Percentiles rank a stretch among this genome's conserved stretches.
These are phyloP conservation scores for Perdita meconis DNA, from an alignment of 2,888 invertebrate species.

Conservation along the genomic window DNA sequence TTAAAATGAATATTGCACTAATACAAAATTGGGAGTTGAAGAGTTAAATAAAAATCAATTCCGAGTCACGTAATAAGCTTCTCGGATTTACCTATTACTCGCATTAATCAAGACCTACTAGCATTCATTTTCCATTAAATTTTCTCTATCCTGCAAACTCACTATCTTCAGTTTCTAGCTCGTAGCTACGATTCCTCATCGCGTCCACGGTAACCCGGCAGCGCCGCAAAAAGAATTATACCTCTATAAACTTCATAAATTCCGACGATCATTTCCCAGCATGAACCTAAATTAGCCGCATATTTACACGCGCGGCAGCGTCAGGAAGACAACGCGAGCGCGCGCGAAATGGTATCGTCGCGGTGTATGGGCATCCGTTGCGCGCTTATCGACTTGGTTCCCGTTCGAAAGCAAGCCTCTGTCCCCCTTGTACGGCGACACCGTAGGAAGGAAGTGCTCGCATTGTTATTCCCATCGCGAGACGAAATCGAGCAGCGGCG, in stretches of 20 bases:
- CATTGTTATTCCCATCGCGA: constrained; percentile 35
- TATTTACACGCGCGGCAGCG: constrained; percentile 18
- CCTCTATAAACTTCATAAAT: constrained; percentile 4
- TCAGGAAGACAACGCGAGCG: constrained; percentile 3
- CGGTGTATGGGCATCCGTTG: constrained; percentile 7
- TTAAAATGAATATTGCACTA: no score
- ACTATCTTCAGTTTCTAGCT: not conserved
- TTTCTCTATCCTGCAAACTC: no score
- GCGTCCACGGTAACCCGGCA: no score
- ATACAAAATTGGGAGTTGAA: no score
- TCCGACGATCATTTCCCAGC: constrained; percentile 23
- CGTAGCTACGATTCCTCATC: no score
- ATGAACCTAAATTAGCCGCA: constrained; percentile 49
- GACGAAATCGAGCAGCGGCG: not conserved
- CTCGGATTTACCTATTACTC: no score
- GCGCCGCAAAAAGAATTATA: not conserved
- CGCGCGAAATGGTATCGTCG: constrained; percentile 12
- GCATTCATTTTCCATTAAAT: no score
- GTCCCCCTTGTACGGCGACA: not conserved
- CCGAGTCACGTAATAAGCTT: no score
- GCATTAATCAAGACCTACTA: no score
- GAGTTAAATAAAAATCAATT: no score
- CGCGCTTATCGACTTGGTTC: constrained; percentile 1
- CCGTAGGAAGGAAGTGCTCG: constrained; percentile 40
- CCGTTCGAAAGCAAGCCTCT: constrained; percentile 8